Base-by-base conservation (phyloP, 1,140 invertebrate species). In the Bradysia coprophila region DNA sequence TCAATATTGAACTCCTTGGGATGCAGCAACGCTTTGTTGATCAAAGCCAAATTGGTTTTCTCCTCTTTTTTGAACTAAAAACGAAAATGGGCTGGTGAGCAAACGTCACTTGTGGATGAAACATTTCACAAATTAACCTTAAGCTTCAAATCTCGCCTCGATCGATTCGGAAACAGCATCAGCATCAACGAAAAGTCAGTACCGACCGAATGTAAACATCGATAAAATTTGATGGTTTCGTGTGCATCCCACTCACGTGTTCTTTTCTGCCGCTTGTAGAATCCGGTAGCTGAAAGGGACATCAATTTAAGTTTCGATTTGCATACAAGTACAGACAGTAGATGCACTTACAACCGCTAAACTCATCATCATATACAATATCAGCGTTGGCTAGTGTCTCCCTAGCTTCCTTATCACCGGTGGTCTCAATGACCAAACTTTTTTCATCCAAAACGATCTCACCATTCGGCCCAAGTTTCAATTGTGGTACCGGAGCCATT, bases 181-280 rank as follows among this genome's bases (percentile, higher is more conserved):
- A 74, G 65, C 85, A 94, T 92, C 13, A 92, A 55, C 1, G 81
- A 75, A 59, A 94, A 93, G 64, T 93, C 88, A 0, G 88, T 89
- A 0, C 90, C 89, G 41, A 91, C 69, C 10, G 73, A 78, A 49
- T 81, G 85, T 11, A 94, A 63, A n/a, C 85, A 86, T 52, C 75
- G 73, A 59, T 90, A 94, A 60, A 94, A 94, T 46, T 76, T 75
- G 2, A 85, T 62, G 0, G 87, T 92, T 55, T 91, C 86, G 31
- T 65, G 65, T 24, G 70, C 62, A 5, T 59, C 59, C 78, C 79
- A 82, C 9, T 76, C 73, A 20, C 72, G 75, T 2, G 74, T 68
- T 18, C 76, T 69, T 50, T 67, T 61, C 36, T 65, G 61, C 4
- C 69, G 66, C 40, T 71, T 75, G 53, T 80, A 86, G 44, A 76